Percentiles rank a stretch among this genome's conserved stretches.
Evolutionary conservation across 2,113 vertebrate genomes (phyloP).

Genomic region (Strigops habroptila): DNA sequence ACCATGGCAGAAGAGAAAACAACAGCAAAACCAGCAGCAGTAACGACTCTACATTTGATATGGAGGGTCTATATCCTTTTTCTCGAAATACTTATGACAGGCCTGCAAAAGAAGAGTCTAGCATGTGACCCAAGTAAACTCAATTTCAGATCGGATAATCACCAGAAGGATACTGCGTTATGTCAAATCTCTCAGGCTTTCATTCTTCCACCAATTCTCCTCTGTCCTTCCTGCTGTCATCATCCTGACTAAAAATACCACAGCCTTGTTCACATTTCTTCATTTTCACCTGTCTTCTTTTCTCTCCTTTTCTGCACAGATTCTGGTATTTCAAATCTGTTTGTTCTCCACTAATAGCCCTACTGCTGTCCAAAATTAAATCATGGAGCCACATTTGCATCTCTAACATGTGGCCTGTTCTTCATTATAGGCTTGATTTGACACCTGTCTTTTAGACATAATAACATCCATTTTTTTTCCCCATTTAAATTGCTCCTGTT

Average conservation of each 20-base stretch:
- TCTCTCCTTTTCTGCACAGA: neutral
- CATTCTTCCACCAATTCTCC: neutral
- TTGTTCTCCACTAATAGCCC: neutral
- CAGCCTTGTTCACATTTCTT: neutral
- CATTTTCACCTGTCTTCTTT: neutral
- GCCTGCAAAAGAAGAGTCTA: neutral
- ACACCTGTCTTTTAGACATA: neutral
- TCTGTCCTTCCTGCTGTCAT: neutral
- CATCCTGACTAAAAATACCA: neutral
- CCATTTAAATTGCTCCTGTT: neutral
- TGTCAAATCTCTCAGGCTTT: neutral
- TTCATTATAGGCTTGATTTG: neutral
- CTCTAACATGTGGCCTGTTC: neutral
- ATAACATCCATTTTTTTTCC: neutral
- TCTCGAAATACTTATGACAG: neutral
- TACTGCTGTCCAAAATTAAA: neutral
- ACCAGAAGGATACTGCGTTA: neutral
- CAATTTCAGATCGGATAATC: neutral
- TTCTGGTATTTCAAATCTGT: neutral
- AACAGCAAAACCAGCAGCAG: neutral
- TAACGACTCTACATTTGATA: neutral
- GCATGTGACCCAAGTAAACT: neutral
- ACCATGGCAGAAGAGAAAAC: neutral
- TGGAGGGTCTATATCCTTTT: neutral
- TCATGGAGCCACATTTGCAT: neutral